Evolutionary conservation across 2,113 vertebrate genomes (phyloP), one percentile per base, ranked within the genome.

Genomic region (Australoheros scitulus): DNA sequence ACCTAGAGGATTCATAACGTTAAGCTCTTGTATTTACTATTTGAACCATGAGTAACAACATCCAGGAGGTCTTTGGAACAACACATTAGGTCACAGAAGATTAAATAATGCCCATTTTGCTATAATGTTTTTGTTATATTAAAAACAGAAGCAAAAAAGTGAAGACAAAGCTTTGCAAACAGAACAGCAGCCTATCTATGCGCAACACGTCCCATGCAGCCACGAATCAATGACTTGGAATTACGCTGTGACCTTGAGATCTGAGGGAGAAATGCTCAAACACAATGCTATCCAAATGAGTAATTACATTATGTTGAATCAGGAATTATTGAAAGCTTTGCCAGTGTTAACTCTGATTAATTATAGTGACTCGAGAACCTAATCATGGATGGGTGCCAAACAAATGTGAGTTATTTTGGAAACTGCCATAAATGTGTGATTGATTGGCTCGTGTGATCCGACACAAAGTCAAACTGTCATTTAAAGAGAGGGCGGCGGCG

Each of bases 331-430:
- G 38, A 81, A 88, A 76, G 82, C 83, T 89, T 86, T 86, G 87
- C 65, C 22, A 41, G 47, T 82, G 68, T 85, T 92, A 85, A 92
- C 87, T 81, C 63, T 87, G 89, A 93, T 95, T 91, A 87, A 94
- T 93, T 80, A 82, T 32, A 55, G 63, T 10, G 77, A 84, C 68
- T 82, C 24, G 34, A 72, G 41, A 79, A 76, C 76, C 64, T 84
- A 87, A 91, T 92, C 81, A 61, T 29, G 65, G 65, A 83, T 11
- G 60, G 50, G 29, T 20, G 56, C 61, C 20, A 79, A 87, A 84
- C 87, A 87, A 88, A 87, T 59, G 38, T 14, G 56, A 83, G 70
- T 80, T 83, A 77, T 89, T 91, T 88, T 85, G 65, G 76, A 87
- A 86, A 61, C 58, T 41, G 59, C 0, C 84, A 79, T 52, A 91